Evolutionary conservation across 2,113 vertebrate genomes (phyloP), one percentile per base, ranked within the genome.

Genomic region (Apteryx mantelli): DNA sequence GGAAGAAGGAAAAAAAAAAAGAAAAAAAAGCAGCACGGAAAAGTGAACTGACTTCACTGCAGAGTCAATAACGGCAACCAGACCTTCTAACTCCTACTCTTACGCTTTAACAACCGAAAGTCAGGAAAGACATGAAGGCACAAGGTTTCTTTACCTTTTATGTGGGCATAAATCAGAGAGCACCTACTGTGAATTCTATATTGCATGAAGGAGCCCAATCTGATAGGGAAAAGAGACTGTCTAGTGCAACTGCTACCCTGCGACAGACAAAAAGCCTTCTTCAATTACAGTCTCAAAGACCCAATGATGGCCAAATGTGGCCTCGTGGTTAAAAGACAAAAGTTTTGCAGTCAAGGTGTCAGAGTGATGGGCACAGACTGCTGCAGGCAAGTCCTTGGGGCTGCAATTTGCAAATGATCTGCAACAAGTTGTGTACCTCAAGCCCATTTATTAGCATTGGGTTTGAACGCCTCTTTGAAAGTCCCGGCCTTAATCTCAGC

Each of bases 21-120:
- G 14, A 58, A 60, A 21, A 83, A 78, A 77, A 38, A 58, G 30
- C 25, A 80, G 34, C 42, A n/a, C 6, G 64, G 68, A 34, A 60
- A 94, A 91, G 86, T 3, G 13, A 83, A 71, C 26, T 32, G 77
- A 84, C 40, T 86, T 75, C 50, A 76, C 55, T 38, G 38, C 46
- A 91, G 75, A 82, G 74, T 44, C 78, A 64, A 0, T 30, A 71
- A 21, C 34, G 36, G 44, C 21, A 82, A 66, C 56, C 26, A 79
- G 92, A 75, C 34, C 36, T 64, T 40, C 25, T 20, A 71, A 63
- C 25, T 70, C 69, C 81, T 61, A 26, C 68, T 74, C 60, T 84
- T 5, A 64, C 0, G 0, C 32, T 58, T 58, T 12, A 63, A 40
- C 48, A 56, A 36, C 0, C 1, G 19, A 42, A 78, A 75, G 36